Evolutionary conservation across 2,113 vertebrate genomes (phyloP).

Genomic region (Cercocebus atys): DNA sequence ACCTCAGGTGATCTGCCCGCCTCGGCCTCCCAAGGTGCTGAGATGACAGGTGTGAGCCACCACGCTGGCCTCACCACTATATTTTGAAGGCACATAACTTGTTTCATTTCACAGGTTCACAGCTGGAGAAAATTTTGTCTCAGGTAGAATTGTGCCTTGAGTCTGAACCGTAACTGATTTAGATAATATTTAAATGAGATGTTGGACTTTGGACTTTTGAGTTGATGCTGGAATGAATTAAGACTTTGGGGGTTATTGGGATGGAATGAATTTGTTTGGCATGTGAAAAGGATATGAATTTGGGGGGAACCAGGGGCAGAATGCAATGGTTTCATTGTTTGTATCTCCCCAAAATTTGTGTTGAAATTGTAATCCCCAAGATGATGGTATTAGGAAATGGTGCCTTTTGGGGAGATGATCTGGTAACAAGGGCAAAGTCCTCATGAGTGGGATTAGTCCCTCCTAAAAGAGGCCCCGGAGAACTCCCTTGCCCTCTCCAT

Average conservation of each 20-base stretch:
- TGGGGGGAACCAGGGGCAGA: background rate
- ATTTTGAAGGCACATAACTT: background rate
- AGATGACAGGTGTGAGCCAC: too few relatives aligned
- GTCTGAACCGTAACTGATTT: background rate
- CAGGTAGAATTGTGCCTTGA: background rate
- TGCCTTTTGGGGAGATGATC: background rate
- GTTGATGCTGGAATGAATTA: background rate
- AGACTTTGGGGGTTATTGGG: background rate
- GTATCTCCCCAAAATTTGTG: background rate
- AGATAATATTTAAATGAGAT: background rate
- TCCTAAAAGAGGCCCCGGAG: background rate
- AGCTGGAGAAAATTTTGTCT: background rate
- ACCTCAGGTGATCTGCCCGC: too few relatives aligned
- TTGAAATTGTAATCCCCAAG: background rate
- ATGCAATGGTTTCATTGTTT: background rate
- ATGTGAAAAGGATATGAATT: background rate
- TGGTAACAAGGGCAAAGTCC: background rate
- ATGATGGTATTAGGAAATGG: background rate
- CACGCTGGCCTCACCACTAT: too few relatives aligned
- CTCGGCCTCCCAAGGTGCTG: too few relatives aligned
- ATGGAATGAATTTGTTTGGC: background rate
- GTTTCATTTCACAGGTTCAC: background rate
- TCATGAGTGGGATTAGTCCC: background rate
- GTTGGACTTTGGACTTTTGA: background rate
- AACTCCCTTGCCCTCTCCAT: background rate